phyloP scores from a whole-genome alignment of 1,140 invertebrate species.

The Drosophila ogumai region DNA sequence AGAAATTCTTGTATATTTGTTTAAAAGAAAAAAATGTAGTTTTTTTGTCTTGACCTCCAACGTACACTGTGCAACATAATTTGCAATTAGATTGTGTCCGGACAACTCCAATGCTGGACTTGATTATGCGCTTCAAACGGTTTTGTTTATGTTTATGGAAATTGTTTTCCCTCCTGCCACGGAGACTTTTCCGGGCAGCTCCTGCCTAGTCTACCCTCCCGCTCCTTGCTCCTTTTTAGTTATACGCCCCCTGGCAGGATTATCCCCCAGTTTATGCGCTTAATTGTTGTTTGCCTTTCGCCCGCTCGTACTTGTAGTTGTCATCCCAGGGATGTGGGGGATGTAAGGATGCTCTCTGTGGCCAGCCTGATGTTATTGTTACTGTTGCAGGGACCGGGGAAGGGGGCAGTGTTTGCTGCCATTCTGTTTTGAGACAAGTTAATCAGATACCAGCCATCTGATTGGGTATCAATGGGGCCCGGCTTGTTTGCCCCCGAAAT shows the following conservation, averaged over 20 bases:
- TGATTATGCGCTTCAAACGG: constrained; percentile 70
- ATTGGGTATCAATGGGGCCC: constrained; percentile 28
- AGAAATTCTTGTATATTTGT: too few relatives aligned
- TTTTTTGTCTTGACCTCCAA: too few relatives aligned
- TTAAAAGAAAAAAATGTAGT: too few relatives aligned
- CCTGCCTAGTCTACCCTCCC: background rate
- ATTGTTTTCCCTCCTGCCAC: constrained; percentile 53
- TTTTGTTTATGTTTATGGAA: constrained; percentile 77
- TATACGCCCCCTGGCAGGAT: constrained; percentile 35
- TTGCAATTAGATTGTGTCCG: constrained; percentile 68
- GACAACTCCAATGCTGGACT: constrained; percentile 34
- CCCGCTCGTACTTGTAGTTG: constrained; percentile 16
- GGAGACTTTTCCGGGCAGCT: constrained; percentile 1
- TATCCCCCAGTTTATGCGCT: constrained; percentile 71
- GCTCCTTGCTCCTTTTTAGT: background rate
- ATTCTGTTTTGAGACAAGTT: constrained; percentile 39
- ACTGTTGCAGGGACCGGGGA: background rate
- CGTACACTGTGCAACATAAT: constrained; percentile 61
- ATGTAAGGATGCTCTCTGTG: constrained; percentile 5
- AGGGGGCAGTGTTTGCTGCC: constrained; percentile 21
- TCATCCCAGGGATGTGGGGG: constrained; percentile 1
- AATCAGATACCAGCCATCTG: constrained; percentile 36
- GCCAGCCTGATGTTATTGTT: constrained; percentile 22
- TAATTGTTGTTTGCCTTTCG: constrained; percentile 73
- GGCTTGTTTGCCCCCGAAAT: constrained; percentile 31